These are phyloP conservation scores for Tachysurus vachellii DNA, from an alignment of 2,113 vertebrate genomes.

Conservation along the genomic window DNA sequence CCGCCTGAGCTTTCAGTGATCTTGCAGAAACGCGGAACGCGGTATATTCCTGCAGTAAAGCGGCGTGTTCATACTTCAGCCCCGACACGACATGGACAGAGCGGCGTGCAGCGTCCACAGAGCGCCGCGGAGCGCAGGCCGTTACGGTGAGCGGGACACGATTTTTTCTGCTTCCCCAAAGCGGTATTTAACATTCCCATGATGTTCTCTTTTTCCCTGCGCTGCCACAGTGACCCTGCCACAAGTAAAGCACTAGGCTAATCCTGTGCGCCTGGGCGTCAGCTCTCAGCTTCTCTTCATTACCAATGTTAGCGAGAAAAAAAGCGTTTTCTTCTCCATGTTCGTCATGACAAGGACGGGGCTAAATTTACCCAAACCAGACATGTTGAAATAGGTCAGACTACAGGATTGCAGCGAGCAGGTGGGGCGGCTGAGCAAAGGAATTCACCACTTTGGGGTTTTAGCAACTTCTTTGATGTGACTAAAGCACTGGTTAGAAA, in stretches of 20 bases:
- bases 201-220: not conserved
- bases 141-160: slow-evolving; percentile 69
- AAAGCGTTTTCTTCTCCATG: slow-evolving; percentile 3
- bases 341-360: slow-evolving; percentile 37
- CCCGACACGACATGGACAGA: slow-evolving; percentile 59
- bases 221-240: not conserved
- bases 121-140: slow-evolving; percentile 67
- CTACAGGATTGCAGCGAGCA: slow-evolving; percentile 51
- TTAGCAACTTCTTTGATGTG: slow-evolving; percentile 22
- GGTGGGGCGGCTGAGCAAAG: slow-evolving; percentile 23
- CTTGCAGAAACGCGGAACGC: slow-evolving; percentile 13
- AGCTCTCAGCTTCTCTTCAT: not conserved
- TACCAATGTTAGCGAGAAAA: slow-evolving; percentile 16
- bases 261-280: not conserved
- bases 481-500: not conserved
- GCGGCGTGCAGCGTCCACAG: slow-evolving; percentile 50
- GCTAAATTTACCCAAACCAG: slow-evolving; percentile 53
- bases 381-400: slow-evolving; percentile 70
- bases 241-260: not conserved
- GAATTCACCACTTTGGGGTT: slow-evolving; percentile 23
- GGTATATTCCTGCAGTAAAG: slow-evolving; percentile 50
- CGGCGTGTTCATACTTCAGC: slow-evolving; percentile 45
- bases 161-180: slow-evolving; percentile 43
- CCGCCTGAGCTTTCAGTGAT: slow-evolving; percentile 37
- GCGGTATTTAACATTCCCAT: slow-evolving; percentile 34